These are phyloP conservation scores for Cheilosia vulpina DNA, from an alignment of 2,888 invertebrate genomes.

Conservation along the genomic window DNA sequence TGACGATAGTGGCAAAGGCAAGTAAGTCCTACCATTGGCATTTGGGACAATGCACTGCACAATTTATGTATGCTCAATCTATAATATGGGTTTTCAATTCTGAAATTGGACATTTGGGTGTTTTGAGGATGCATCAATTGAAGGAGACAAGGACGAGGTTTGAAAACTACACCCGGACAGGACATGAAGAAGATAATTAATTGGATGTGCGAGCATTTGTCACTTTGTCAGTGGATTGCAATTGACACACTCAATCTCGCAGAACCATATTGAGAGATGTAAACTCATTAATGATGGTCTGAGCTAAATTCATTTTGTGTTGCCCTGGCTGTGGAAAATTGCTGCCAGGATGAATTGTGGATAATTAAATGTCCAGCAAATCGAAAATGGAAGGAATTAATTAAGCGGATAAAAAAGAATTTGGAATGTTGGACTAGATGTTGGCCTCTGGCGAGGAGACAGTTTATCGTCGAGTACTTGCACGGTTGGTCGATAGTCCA, in stretches of 20 bases:
- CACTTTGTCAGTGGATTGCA: slow-evolving; percentile 71
- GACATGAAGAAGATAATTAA: slow-evolving; percentile 70
- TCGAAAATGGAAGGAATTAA: slow-evolving; percentile 39
- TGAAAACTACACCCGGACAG: slow-evolving; percentile 33
- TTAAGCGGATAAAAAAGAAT: slow-evolving; percentile 14
- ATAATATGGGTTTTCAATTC: slow-evolving; percentile 39
- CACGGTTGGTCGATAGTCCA: neutral
- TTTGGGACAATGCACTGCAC: slow-evolving; percentile 21
- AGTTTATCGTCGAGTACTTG: slow-evolving; percentile 31
- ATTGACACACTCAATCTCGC: slow-evolving; percentile 71
- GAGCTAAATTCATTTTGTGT: slow-evolving; percentile 48
- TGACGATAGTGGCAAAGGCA: slow-evolving; percentile 33
- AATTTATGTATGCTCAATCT: slow-evolving; percentile 16
- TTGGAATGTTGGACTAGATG: neutral
- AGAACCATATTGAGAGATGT: slow-evolving; percentile 41
- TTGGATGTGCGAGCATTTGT: slow-evolving; percentile 70
- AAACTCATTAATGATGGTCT: slow-evolving; percentile 59
- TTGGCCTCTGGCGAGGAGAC: slow-evolving; percentile 35
- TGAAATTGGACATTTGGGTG: slow-evolving; percentile 61
- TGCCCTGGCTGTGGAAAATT: slow-evolving; percentile 41
- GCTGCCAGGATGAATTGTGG: slow-evolving; percentile 45
- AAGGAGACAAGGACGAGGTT: slow-evolving; percentile 12
- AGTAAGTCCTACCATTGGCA: slow-evolving; percentile 23
- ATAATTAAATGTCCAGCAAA: slow-evolving; percentile 49
- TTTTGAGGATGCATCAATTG: slow-evolving; percentile 56